Base-by-base conservation (phyloP, 2,888 invertebrate genomes). In the Hemaris fuciformis region DNA sequence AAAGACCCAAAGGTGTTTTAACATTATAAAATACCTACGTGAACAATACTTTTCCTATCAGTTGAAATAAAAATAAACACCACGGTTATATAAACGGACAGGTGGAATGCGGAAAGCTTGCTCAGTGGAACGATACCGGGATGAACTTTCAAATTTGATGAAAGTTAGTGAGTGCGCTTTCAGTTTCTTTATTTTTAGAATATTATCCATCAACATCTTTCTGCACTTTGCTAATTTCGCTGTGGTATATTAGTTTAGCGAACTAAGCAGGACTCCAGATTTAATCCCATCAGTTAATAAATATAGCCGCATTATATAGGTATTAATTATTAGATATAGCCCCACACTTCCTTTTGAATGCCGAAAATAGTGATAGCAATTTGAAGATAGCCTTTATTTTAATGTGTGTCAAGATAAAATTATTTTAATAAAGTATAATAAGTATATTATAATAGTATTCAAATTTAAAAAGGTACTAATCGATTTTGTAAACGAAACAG, bases 191-290 rank as follows among this genome's bases (percentile, higher is more conserved):
- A 83, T 83, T 81, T 81, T 74, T 78, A 83, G 74, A 71, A 63
- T 72, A 75, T 79, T 71, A 76, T 70, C 72, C 76, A 75, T 69
- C 65, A n/a, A n/a, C n/a, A n/a, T n/a, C n/a, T n/a, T n/a, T n/a
- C n/a, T n/a, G n/a, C 57, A 59, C 76, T 81, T 81, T 79, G 81
- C 79, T 80, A 82, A 84, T 80, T 78, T 75, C 82, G 78, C 73
- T 77, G 73, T 71, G 42, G 22, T 46, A 41, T 42, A 64, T 56
- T 27, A 64, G 41, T 31, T 58, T 59, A 42, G 31, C 43, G 56
- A 18, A 48, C 60, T 53, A 48, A 53, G 46, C 48, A 23, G 10
- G 10, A 15, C 18, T 27, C n/a, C n/a, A n/a, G n/a, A n/a, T n/a
- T n/a, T n/a, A n/a, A n/a, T n/a, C n/a, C n/a, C n/a, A n/a, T n/a